Percentiles rank a stretch among this genome's conserved stretches.
These are phyloP conservation scores for Papilio gigon DNA, from an alignment of 2,888 invertebrate genomes.

Conservation along the genomic window DNA sequence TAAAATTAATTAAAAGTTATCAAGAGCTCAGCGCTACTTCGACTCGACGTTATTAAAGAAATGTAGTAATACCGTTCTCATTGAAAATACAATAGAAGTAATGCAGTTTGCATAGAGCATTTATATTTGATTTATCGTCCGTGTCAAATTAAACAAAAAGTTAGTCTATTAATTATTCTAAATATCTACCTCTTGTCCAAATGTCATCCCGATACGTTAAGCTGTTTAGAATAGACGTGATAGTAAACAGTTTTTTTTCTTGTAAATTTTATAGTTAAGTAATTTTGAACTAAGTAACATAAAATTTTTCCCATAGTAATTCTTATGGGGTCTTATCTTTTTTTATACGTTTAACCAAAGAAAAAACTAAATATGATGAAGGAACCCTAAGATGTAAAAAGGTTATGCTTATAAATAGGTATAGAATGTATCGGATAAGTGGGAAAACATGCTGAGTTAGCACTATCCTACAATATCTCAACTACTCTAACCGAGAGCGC, in stretches of 20 bases:
- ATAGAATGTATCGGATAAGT: background rate
- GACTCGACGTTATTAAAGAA: conserved; percentile 45
- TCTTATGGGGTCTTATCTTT: too few species aligned
- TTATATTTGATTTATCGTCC: too few species aligned
- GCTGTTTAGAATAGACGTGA: too few species aligned
- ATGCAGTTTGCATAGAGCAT: too few species aligned
- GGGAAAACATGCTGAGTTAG: background rate
- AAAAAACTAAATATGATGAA: background rate
- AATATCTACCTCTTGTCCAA: too few species aligned
- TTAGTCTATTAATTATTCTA: too few species aligned
- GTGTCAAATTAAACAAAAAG: too few species aligned
- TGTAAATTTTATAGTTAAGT: too few species aligned
- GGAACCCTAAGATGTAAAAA: background rate
- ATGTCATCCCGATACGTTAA: too few species aligned
- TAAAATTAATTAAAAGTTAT: conserved; percentile 70
- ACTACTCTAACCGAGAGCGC: background rate
- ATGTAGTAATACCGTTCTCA: background rate
- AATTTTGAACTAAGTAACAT: too few species aligned
- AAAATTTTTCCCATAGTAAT: too few species aligned
- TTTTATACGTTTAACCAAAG: background rate
- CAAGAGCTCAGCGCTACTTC: conserved; percentile 58
- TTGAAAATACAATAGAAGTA: background rate
- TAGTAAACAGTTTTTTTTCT: too few species aligned
- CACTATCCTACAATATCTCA: background rate
- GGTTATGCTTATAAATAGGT: background rate